Percentiles rank a stretch among this genome's conserved stretches.
phyloP scores from a whole-genome alignment of 2,888 invertebrate species.

The Pterostichus madidus region DNA sequence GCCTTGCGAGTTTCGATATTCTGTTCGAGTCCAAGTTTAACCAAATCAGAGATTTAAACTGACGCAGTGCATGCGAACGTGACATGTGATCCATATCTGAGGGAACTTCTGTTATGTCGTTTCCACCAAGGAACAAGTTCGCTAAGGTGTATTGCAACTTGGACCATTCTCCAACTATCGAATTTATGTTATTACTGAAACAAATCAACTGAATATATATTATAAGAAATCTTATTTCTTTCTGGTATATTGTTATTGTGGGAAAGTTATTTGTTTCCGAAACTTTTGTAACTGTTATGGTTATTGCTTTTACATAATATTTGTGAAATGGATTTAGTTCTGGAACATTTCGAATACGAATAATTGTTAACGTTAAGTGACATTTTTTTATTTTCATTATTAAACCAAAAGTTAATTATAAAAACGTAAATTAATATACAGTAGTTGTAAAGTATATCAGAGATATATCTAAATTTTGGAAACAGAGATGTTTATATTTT shows the following conservation, averaged over 20 bases:
- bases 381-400: no score
- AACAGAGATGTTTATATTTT: no score
- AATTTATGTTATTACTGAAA: slow-evolving; percentile 88
- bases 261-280: neutral
- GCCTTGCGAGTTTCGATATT: slow-evolving; percentile 81
- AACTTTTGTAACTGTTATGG: slow-evolving; percentile 39
- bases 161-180: slow-evolving; percentile 88
- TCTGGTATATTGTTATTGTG: slow-evolving; percentile 8
- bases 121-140: slow-evolving; percentile 89
- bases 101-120: slow-evolving; percentile 87
- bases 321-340: neutral
- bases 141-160: slow-evolving; percentile 87
- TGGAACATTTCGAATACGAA: neutral
- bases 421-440: no score
- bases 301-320: slow-evolving; percentile 40
- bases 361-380: no score
- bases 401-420: no score
- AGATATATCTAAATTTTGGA: no score
- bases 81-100: slow-evolving; percentile 74
- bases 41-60: slow-evolving; percentile 82
- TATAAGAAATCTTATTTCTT: slow-evolving; percentile 13
- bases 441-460: no score
- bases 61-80: slow-evolving; percentile 74
- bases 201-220: slow-evolving; percentile 70
- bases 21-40: slow-evolving; percentile 87